Base-by-base conservation (phyloP, 2,888 invertebrate species). In the Clostera curtula region DNA sequence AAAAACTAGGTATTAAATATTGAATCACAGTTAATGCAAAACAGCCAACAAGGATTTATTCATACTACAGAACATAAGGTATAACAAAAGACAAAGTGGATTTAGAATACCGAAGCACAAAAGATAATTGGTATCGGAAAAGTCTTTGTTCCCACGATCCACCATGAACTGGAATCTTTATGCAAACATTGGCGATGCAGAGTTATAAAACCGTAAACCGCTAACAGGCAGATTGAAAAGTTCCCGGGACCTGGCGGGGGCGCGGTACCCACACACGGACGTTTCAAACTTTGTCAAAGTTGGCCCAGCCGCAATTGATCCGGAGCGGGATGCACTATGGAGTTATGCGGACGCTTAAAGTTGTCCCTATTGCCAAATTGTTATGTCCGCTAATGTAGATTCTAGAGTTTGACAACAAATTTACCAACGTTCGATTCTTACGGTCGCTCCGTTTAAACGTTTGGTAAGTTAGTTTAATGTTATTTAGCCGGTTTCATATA, bases 241-340 rank as follows among this genome's bases (percentile, higher is more conserved):
- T 70, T 67, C 31, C 10, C 28, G 22, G 17, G 23, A 19, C 17
- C 18, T 18, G 12, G 19, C 23, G 9, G 16, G 27, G 17, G 19
- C 24, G 19, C 30, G 34, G 34, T 33, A 40, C 29, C 17, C 29
- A 26, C 38, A 45, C 31, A 45, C 48, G 46, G 49, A 49, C 49
- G 57, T 59, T 70, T 64, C 58, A 67, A 60, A 73, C 72, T 61
- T 69, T 69, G 28, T 32, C 33, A 27, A 46, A 56, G 52, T 59
- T 59, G 42, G 34, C 31, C 43, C 47, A 43, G 41, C 28, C 31
- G 56, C 64, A 66, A 71, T 63, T 56, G 64, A 69, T 60, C 59
- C 47, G 34, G 25, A 26, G 43, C 28, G 41, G 46, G 47, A 52
- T 64, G 58, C 66, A 64, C 58, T 63, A 47, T 41, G 43, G 43